A percentile compares a stretch with the other conserved stretches of the same genome.
phyloP scores from a whole-genome alignment of 1,140 invertebrate species.

The Littorina saxatilis region DNA sequence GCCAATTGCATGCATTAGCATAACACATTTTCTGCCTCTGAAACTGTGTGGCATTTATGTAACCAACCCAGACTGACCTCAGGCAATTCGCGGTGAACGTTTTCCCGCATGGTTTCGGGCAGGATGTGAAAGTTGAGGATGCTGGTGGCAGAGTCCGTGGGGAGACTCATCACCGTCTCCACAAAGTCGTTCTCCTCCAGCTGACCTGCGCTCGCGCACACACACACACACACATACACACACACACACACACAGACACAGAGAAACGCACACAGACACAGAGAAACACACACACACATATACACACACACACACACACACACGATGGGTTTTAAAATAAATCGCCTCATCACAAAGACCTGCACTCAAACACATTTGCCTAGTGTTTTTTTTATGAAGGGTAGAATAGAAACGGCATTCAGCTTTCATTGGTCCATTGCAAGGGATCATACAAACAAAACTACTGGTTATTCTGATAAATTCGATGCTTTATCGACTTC shows the following conservation, averaged over 20 bases:
- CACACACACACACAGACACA: conserved; percentile 10
- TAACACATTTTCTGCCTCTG: too few relatives aligned
- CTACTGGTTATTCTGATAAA: too few relatives aligned
- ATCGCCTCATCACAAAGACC: conserved; percentile 15
- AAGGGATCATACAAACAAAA: too few relatives aligned
- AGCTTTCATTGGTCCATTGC: too few relatives aligned
- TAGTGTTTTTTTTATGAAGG: too few relatives aligned
- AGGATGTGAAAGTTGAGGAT: conserved; percentile 65
- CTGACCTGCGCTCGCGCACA: conserved; percentile 42
- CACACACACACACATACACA: conserved; percentile 20
- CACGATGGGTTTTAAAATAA: too few relatives aligned
- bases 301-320: background rate
- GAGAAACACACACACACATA: background rate
- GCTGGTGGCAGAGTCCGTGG: conserved; percentile 39
- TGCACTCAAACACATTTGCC: background rate
- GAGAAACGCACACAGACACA: conserved; percentile 20
- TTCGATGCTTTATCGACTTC: too few relatives aligned
- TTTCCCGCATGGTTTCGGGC: conserved; percentile 63
- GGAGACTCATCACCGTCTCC: conserved; percentile 52
- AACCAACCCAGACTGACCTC: too few relatives aligned
- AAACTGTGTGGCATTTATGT: too few relatives aligned
- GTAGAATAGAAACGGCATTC: too few relatives aligned
- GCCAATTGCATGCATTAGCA: too few relatives aligned
- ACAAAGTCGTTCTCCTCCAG: conserved; percentile 58
- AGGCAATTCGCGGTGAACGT: conserved; percentile 62